Percentiles rank a stretch among this genome's conserved stretches.
Conservation (phyloP, 2,888 invertebrate species). For the Eumerus sabulonum region DNA sequence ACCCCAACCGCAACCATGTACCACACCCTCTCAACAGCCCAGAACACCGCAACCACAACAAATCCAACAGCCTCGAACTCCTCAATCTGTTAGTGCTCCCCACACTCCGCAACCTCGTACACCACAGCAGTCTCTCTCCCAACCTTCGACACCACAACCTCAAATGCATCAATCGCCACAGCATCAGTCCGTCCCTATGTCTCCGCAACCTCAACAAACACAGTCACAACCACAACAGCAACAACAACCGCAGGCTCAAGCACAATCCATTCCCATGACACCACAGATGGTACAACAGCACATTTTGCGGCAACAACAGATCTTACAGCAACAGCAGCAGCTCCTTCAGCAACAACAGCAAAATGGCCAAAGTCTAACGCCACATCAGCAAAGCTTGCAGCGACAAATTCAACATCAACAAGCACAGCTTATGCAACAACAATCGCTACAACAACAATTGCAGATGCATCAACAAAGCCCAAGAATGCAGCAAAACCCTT, state of each 20-base stretch:
- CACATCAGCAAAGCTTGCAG: conserved; percentile 78
- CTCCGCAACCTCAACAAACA: conserved; percentile 71
- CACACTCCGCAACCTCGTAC: conserved; percentile 71
- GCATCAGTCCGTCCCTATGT: conserved; percentile 69
- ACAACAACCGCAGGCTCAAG: conserved; percentile 73
- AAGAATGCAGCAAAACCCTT: conserved; percentile 76
- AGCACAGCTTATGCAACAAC: conserved; percentile 78
- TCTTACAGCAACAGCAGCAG: conserved; percentile 74
- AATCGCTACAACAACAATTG: conserved; percentile 76
- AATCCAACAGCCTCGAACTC: conserved; percentile 74
- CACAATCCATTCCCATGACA: conserved; percentile 73
- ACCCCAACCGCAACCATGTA: conserved; percentile 72
- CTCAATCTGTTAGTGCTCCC: conserved; percentile 74
- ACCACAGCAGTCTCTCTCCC: conserved; percentile 70
- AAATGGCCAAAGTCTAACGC: conserved; percentile 75
- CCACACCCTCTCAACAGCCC: conserved; percentile 72
- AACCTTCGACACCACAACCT: conserved; percentile 71
- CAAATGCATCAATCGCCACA: conserved; percentile 73
- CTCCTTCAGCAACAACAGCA: conserved; percentile 75
- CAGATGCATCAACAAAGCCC: conserved; percentile 75
- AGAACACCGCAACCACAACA: conserved; percentile 71
- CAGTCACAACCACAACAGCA: conserved; percentile 72
- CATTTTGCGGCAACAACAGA: conserved; percentile 74
- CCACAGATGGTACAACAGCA: conserved; percentile 74
- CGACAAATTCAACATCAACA: conserved; percentile 82